Base-by-base conservation (phyloP, 1,140 invertebrate genomes). In the Glomeris maerens region DNA sequence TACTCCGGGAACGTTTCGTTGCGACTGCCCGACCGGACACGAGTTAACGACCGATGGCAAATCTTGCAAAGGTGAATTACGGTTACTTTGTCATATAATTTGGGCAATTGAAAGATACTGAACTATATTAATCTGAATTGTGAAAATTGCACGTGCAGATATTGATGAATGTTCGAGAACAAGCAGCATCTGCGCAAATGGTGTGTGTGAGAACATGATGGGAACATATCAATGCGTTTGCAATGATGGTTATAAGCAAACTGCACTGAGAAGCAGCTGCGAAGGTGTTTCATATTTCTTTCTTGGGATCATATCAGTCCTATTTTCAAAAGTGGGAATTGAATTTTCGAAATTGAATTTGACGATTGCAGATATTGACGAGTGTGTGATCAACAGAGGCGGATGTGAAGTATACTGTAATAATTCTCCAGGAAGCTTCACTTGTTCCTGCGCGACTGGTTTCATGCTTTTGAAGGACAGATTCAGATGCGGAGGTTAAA, bases 211-310 rank as follows among this genome's bases (percentile, higher is more conserved):
- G 62, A 92, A 93, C 58, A 79, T 79, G 65, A 80, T 83, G 73
- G 86, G 86, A 7, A 84, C 83, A 1, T 92, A 86, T 64, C 81
- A 84, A 59, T 92, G 87, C 64, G 77, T 80, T 38, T 93, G 89
- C 62, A 80, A 84, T 59, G 78, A 81, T 46, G 84, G 84, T 0
- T 84, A 83, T 59, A 73, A 77, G 38, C 81, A 80, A 62, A 78
- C 74, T 22, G 72, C 70, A 10, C 68, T 75, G 63, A 70, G 76
- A 60, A 72, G 74, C 29, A 71, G 74, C 55, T 80, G 78, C 58
- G 73, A 77, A 65, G 72, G 72, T 73, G 53, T 48, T 38, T 40
- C 36, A 7, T 13, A 10, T 23, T 26, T 25, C 28, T 45, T 22
- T 22, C 41, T 42, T 44, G 26, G 31, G 48, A n/a, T 39, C 22